phyloP scores from a whole-genome alignment of 2,888 invertebrate species.

The Tolmerus cingulatus region DNA sequence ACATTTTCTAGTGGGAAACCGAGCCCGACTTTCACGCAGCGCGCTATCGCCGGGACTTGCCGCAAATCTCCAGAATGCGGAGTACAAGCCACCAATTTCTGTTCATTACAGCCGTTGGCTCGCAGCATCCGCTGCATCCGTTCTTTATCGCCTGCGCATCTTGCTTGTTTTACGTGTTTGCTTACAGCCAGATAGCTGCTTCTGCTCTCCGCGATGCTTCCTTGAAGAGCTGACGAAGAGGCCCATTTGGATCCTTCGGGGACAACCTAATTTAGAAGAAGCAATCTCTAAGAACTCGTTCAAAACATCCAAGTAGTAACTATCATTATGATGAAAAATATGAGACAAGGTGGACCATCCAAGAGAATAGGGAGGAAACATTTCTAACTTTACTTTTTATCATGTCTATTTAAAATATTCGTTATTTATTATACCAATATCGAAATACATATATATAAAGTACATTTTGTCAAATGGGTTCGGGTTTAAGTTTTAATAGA shows the following conservation, averaged over 20 bases:
- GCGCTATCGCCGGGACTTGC: not conserved
- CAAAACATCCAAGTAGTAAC: not conserved
- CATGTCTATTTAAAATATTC: not conserved
- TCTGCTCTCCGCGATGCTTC: not conserved
- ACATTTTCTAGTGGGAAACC: not conserved
- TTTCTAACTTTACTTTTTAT: no score
- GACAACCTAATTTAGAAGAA: not conserved
- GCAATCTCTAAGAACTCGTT: not conserved
- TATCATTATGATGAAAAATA: not conserved
- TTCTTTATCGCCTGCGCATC: not conserved
- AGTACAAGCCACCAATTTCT: constrained; percentile 18
- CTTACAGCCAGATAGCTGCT: not conserved
- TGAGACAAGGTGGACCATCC: not conserved
- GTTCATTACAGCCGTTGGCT: not conserved
- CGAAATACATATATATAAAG: no score
- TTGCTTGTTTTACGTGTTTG: not conserved
- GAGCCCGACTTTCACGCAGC: not conserved
- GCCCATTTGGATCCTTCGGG: not conserved
- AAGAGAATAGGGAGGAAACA: no score
- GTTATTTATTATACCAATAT: no score
- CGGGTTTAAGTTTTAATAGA: no score
- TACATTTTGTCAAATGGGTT: no score
- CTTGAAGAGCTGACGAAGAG: not conserved
- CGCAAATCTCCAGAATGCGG: not conserved
- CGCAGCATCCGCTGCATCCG: not conserved